Evolutionary conservation across 2,113 vertebrate genomes (phyloP).

Genomic region (Hassar affinis): DNA sequence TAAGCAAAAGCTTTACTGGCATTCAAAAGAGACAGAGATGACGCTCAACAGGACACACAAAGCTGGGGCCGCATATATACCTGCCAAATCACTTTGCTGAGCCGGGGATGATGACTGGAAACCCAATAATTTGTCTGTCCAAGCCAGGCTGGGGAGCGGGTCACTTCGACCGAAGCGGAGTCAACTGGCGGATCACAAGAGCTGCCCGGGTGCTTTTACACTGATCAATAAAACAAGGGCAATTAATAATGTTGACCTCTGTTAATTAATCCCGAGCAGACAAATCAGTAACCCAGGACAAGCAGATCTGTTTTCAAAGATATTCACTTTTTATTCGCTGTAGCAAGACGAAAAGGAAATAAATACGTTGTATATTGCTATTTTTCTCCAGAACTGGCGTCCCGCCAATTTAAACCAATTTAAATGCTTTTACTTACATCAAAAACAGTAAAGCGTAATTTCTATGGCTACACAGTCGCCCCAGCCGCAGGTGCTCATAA

Average conservation of each 20-base stretch:
- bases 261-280: not conserved
- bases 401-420: too few species aligned
- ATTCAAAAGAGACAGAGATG: conserved; percentile 28
- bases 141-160: conserved; percentile 4
- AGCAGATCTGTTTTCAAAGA: not conserved
- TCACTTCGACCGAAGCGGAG: not conserved
- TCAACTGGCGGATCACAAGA: not conserved
- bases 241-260: not conserved
- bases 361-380: too few species aligned
- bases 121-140: conserved; percentile 66
- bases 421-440: too few species aligned
- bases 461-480: not conserved
- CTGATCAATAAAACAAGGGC: not conserved
- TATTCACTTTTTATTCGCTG: not conserved
- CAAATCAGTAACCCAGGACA: not conserved
- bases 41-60: not conserved
- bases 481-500: not conserved
- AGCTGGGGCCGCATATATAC: conserved; percentile 43
- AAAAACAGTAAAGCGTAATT: not conserved
- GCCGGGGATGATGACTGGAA: conserved; percentile 65
- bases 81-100: conserved; percentile 64
- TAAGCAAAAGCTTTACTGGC: not conserved
- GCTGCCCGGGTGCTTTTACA: not conserved
- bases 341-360: too few species aligned
- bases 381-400: too few species aligned